Conservation (phyloP, 2,888 invertebrate genomes). For the Arrhopalites spinosus region DNA sequence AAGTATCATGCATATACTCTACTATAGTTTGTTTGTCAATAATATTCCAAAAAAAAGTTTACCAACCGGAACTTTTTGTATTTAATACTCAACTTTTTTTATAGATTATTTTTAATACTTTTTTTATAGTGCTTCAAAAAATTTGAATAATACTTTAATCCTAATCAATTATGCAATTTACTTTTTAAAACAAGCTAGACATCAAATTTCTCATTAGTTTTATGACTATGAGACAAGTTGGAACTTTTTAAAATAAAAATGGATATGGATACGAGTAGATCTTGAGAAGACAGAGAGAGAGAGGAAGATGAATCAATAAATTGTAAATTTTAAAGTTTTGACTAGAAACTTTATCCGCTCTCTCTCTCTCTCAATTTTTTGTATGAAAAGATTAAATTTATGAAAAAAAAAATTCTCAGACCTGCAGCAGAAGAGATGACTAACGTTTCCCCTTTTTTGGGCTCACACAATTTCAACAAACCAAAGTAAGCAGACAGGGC, state of each 20-base stretch:
- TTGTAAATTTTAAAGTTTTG: no score
- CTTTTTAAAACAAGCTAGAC: no score
- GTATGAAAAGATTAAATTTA: not conserved
- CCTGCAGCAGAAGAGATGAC: constrained; percentile 75
- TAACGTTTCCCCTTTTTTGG: constrained; percentile 73
- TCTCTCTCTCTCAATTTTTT: not conserved
- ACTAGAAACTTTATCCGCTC: no score
- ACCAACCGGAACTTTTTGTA: not conserved
- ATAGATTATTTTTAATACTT: no score
- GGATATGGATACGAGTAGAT: no score
- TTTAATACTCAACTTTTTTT: no score
- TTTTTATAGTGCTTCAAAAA: no score
- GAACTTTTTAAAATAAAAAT: no score
- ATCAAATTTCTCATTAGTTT: no score
- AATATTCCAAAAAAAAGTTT: not conserved
- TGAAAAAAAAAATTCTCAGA: constrained; percentile 60
- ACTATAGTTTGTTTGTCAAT: not conserved
- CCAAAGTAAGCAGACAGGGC: constrained; percentile 76
- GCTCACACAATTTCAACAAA: constrained; percentile 71
- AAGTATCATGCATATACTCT: not conserved
- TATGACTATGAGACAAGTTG: no score
- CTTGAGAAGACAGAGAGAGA: not conserved
- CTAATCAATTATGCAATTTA: no score
- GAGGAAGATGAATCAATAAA: not conserved
- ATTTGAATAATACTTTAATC: no score